Base-by-base conservation (phyloP, 2,888 invertebrate species). In the Hermaeophaga mercurialis region DNA sequence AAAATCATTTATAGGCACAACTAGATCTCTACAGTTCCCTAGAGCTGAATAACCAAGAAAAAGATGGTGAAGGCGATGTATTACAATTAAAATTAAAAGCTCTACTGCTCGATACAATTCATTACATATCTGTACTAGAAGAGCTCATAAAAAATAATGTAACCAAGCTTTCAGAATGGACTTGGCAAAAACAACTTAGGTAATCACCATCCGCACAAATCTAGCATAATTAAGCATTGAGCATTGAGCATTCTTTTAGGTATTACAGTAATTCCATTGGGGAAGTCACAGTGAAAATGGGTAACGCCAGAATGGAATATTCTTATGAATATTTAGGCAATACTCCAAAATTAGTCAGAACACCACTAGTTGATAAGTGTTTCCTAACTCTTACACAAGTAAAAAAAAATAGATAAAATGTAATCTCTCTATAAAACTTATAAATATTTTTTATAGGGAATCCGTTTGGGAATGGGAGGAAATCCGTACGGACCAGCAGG, bases 401-500 rank as follows among this genome's bases (percentile, higher is more conserved):
- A 74, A 68, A n/a, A n/a, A n/a, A n/a, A n/a, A n/a, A n/a, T n/a
- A n/a, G n/a, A n/a, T n/a, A n/a, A n/a, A n/a, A n/a, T n/a, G n/a
- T n/a, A n/a, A n/a, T n/a, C n/a, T n/a, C n/a, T n/a, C n/a, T n/a
- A n/a, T n/a, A n/a, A n/a, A n/a, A n/a, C n/a, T n/a, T n/a, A n/a
- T n/a, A n/a, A n/a, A n/a, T n/a, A n/a, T n/a, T n/a, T 47, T 64
- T 33, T 38, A 79, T 74, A 87, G 86, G 94, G 95, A 1, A 89
- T 98, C 85, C 89, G 91, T 72, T 87, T 98, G 78, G 98, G 98
- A 0, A 82, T 98, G 66, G 97, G 98, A 54, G 99, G 98, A 6
- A 99, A 99, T 80, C 98, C 98, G 0, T 98, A 97, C 70, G 99
- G 99, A 0, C 98, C 98, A 1, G 99, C 99, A 14, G 99, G 99